These are phyloP conservation scores for Chaitophorus viminalis DNA, from an alignment of 2,888 invertebrate genomes.

Conservation along the genomic window DNA sequence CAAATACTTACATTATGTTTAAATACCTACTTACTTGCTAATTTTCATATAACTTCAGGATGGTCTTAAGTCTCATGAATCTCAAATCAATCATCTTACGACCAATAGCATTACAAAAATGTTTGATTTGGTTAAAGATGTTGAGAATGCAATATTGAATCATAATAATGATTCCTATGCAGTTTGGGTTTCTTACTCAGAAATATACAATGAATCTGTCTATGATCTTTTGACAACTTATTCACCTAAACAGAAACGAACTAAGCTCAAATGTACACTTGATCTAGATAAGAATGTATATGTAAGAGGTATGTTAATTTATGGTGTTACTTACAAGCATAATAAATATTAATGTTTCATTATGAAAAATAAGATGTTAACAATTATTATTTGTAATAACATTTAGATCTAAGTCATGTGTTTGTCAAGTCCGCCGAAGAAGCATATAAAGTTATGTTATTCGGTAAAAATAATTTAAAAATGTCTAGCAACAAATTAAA, in stretches of 20 bases:
- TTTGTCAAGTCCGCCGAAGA: conserved; percentile 78
- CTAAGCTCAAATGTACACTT: conserved; percentile 72
- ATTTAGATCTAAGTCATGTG: conserved; percentile 71
- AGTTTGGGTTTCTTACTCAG: conserved; percentile 87
- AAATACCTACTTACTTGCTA: not conserved
- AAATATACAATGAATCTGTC: conserved; percentile 91
- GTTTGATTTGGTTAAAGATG: conserved; percentile 43
- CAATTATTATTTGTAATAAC: not conserved
- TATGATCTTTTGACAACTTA: conserved; percentile 79
- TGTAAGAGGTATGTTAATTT: conserved; percentile 68
- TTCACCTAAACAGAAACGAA: conserved; percentile 66
- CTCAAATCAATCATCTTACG: conserved; percentile 16
- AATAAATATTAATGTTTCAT: not conserved
- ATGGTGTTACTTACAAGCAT: no score
- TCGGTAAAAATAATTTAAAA: conserved; percentile 80
- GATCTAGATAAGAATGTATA: conserved; percentile 71
- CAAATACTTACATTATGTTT: not conserved
- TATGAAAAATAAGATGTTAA: not conserved
- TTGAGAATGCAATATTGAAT: conserved; percentile 29
- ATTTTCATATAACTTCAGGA: conserved; percentile 29
- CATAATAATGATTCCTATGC: conserved; percentile 67
- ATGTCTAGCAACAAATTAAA: conserved; percentile 84
- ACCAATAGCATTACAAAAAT: conserved; percentile 26
- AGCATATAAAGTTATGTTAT: conserved; percentile 80
- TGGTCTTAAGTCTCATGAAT: conserved; percentile 21